These are phyloP conservation scores for Chymomyza caudatula DNA, from an alignment of 2,888 invertebrate genomes.

Conservation along the genomic window DNA sequence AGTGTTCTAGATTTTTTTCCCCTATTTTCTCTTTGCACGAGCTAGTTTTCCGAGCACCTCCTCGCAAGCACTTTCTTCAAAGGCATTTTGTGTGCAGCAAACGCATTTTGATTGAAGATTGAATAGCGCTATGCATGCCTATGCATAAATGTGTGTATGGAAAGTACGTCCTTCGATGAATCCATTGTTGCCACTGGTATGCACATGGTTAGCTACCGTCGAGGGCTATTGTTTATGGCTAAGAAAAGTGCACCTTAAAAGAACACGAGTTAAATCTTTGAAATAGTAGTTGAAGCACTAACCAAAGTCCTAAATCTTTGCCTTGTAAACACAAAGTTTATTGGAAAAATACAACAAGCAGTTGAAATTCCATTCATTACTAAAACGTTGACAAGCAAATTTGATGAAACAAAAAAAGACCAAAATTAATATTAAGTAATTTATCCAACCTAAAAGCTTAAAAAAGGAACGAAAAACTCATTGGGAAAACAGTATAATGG, in stretches of 20 bases:
- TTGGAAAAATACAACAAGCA: no score
- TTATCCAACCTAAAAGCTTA: no score
- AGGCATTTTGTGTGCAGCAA: neutral
- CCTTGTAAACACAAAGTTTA: no score
- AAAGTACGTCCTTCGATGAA: neutral
- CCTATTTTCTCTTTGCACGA: neutral
- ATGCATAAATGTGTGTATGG: neutral
- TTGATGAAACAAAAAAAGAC: no score
- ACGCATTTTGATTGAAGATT: conserved; percentile 1
- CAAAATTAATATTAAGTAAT: no score
- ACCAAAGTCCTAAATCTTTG: no score
- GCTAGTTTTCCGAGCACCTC: neutral
- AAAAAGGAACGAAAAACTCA: no score
- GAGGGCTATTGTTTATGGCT: neutral
- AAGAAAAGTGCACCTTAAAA: neutral
- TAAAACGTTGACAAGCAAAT: no score
- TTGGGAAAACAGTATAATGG: no score
- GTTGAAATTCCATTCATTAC: no score
- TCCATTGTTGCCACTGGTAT: neutral
- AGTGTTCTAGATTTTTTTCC: neutral
- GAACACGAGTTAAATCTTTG: neutral
- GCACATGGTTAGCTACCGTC: no score
- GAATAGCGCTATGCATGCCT: neutral
- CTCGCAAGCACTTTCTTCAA: neutral
- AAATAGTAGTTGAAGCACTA: neutral